A percentile compares a stretch with the other conserved stretches of the same genome.
Conservation (phyloP, 1,140 invertebrate genomes). For the Conus ventricosus region DNA sequence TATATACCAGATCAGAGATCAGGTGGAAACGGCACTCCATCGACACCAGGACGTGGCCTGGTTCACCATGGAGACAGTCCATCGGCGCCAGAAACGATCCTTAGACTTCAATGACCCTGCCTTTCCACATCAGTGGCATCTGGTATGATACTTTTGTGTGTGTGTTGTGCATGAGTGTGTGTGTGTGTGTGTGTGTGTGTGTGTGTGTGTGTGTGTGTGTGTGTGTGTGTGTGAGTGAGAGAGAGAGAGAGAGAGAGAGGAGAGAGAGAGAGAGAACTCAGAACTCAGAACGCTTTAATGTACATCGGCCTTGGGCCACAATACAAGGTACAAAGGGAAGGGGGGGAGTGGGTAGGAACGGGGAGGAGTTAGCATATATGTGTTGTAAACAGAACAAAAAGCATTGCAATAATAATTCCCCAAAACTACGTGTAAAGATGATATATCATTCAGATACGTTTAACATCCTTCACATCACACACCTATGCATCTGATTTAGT, state of each 20-base stretch:
- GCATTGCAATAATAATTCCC: no score
- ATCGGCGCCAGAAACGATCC: constrained; percentile 55
- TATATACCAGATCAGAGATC: not conserved
- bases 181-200: constrained; percentile 45
- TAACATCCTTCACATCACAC: no score
- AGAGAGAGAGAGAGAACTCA: not conserved
- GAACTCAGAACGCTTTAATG: no score
- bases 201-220: not conserved
- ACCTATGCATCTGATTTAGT: no score
- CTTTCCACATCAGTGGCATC: constrained; percentile 70
- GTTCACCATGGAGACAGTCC: constrained; percentile 59
- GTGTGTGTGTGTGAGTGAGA: no score
- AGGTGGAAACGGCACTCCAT: not conserved
- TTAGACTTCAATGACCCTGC: constrained; percentile 63
- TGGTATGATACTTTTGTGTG: constrained; percentile 54
- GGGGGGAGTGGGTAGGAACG: no score
- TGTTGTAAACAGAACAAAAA: no score
- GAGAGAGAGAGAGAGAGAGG: not conserved
- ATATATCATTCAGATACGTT: no score
- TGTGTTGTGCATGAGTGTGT: not conserved
- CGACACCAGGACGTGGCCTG: constrained; percentile 51
- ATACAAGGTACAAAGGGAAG: no score
- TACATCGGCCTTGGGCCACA: no score
- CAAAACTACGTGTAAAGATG: no score
- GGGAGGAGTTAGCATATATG: no score